These are phyloP conservation scores for Malurus splendens DNA, from an alignment of 2,797 vertebrate genomes.

Conservation along the genomic window DNA sequence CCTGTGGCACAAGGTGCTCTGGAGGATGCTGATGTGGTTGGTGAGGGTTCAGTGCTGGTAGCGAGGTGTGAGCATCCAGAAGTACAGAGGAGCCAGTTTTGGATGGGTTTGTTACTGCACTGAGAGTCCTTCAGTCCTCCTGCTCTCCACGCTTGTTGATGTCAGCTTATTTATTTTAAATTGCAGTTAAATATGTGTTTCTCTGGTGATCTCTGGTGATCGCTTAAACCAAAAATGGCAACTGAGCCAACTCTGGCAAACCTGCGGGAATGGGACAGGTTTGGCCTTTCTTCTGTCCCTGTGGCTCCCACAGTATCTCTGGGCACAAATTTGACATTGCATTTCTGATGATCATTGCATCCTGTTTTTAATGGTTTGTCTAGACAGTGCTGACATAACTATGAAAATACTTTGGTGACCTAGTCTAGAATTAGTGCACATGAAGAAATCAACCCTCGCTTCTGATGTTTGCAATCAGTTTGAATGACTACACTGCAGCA, in stretches of 20 bases:
- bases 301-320: not conserved
- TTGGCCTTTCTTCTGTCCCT: not conserved
- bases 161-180: not conserved
- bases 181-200: not conserved
- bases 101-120: not conserved
- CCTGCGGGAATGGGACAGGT: not conserved
- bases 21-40: not conserved
- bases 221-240: not conserved
- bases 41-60: rapidly evolving
- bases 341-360: constrained; percentile 21
- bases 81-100: not conserved
- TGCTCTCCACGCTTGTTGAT: not conserved
- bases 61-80: not conserved
- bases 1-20: rapidly evolving
- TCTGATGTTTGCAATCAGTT: constrained; percentile 55
- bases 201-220: not conserved
- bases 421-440: constrained; percentile 51
- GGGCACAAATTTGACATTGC: not conserved
- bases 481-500: constrained; percentile 37
- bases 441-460: constrained; percentile 47
- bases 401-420: constrained; percentile 57
- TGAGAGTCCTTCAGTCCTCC: not conserved
- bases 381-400: constrained; percentile 60
- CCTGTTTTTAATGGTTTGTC: constrained; percentile 61
- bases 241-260: not conserved